Conservation (phyloP, 2,113 vertebrate genomes). For the Carassius auratus region DNA sequence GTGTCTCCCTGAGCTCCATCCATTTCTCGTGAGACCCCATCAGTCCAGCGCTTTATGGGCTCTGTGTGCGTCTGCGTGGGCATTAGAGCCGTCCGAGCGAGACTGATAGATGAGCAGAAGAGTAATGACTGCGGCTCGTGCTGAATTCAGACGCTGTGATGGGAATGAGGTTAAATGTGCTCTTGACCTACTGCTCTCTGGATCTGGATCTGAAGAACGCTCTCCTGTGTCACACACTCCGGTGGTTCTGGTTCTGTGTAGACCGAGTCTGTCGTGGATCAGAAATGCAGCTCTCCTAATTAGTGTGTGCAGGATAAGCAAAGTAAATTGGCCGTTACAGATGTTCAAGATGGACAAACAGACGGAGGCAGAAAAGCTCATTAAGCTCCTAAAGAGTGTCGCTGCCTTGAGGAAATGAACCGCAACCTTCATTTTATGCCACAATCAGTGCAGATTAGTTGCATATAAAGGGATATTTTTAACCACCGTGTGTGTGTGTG, state of each 20-base stretch:
- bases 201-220: not conserved
- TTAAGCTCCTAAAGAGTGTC: slow-evolving; percentile 75
- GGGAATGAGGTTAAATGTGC: not conserved
- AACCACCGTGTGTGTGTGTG: slow-evolving; percentile 66
- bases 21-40: no score
- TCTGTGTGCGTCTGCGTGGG: no score
- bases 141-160: not conserved
- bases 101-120: not conserved
- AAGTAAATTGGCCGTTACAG: no score
- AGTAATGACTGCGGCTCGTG: not conserved
- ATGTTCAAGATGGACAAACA: slow-evolving; percentile 13
- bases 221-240: no score
- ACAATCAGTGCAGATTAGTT: slow-evolving; percentile 79
- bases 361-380: slow-evolving; percentile 67
- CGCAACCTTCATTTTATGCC: slow-evolving; percentile 46
- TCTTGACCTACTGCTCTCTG: not conserved
- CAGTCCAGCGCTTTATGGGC: no score
- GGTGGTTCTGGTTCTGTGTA: not conserved
- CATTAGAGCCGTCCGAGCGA: not conserved
- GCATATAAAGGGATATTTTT: slow-evolving; percentile 73
- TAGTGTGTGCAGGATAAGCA: no score
- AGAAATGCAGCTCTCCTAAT: no score
- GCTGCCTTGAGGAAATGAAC: slow-evolving; percentile 71
- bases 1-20: no score
- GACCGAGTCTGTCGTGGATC: no score